These are phyloP conservation scores for Subacronicta megacephala DNA, from an alignment of 2,888 invertebrate species.

Conservation along the genomic window DNA sequence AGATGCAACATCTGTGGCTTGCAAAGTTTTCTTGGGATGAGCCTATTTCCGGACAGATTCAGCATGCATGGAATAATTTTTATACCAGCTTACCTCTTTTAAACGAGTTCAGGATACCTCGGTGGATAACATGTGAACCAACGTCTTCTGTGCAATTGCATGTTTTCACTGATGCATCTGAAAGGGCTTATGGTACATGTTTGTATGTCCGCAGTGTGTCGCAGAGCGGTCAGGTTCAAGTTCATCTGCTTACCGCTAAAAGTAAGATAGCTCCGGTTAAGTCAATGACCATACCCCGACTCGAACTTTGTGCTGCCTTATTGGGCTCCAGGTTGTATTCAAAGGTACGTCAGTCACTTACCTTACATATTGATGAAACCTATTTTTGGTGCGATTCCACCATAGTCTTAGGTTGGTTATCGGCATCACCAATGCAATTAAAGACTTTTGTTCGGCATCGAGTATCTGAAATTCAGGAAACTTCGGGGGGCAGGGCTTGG, in stretches of 20 bases:
- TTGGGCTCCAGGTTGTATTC: conserved; percentile 5
- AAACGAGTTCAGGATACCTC: conserved; percentile 9
- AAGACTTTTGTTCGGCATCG: conserved; percentile 38
- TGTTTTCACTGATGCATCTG: conserved; percentile 10
- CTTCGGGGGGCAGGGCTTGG: conserved; percentile 4
- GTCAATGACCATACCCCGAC: conserved; percentile 13
- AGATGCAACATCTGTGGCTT: conserved; percentile 10
- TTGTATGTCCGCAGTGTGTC: conserved; percentile 8
- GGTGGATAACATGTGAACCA: conserved; percentile 6
- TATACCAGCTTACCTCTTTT: conserved; percentile 1
- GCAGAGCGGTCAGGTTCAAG: not conserved
- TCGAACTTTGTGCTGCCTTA: conserved; percentile 9
- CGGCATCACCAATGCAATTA: conserved; percentile 14
- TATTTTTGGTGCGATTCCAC: conserved; percentile 39
- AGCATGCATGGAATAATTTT: conserved; percentile 3
- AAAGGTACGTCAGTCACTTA: conserved; percentile 13
- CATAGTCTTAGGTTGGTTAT: conserved; percentile 44
- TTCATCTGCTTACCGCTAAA: conserved; percentile 10
- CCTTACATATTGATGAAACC: conserved; percentile 4
- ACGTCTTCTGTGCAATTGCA: conserved; percentile 2
- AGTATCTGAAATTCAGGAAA: conserved; percentile 24
- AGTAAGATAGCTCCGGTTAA: conserved; percentile 14
- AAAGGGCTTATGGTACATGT: conserved; percentile 9
- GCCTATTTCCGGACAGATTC: conserved; percentile 1
- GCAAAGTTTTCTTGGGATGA: conserved; percentile 10